Base-by-base conservation (phyloP, 2,888 invertebrate species). In the Ecdyonurus torrentis region DNA sequence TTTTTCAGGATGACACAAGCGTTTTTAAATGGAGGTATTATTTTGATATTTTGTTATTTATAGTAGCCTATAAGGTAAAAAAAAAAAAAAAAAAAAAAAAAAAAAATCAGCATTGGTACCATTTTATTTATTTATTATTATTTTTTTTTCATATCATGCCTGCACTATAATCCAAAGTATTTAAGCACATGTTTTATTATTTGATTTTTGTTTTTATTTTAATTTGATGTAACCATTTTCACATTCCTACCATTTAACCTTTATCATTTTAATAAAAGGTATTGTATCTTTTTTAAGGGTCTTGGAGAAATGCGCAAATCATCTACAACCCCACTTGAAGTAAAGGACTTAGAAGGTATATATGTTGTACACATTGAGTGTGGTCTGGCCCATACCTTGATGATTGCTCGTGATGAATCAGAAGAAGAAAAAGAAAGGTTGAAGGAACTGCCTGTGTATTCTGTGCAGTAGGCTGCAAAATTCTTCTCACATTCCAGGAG, bases 301-400 rank as follows among this genome's bases (percentile, higher is more conserved):
- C 85, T 90, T 66, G 95, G 95, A 0, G 94, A 93, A 68, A 84
- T 88, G 70, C 86, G 86, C 69, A 93, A 91, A 72, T 92, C 93
- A 0, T 87, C 91, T 1, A 86, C 92, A 1, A 81, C 83, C 25
- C 93, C 95, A 23, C 88, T 90, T 75, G 95, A 95, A 77, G 91
- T 93, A 62, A 79, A 78, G 67, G 71, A 77, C 1, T 68, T 81
- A 55, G 85, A 86, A 63, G 87, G 87, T 50, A 77, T 89, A 65
- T 86, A 87, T 75, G 82, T 91, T 67, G 82, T 86, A 58, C 83
- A 86, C 66, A 83, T 94, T 53, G 76, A 89, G 1, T 90, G 92
- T 84, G 95, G 95, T 2, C 84, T 83, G 71, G 89, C 89, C 2
- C 94, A 94, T 75, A 87, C 91, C 1, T 75, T 92, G 69, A 74